Percentiles rank a stretch among this genome's conserved stretches.
phyloP scores from a whole-genome alignment of 2,888 invertebrate species.

The Halictus quadricinctus region DNA sequence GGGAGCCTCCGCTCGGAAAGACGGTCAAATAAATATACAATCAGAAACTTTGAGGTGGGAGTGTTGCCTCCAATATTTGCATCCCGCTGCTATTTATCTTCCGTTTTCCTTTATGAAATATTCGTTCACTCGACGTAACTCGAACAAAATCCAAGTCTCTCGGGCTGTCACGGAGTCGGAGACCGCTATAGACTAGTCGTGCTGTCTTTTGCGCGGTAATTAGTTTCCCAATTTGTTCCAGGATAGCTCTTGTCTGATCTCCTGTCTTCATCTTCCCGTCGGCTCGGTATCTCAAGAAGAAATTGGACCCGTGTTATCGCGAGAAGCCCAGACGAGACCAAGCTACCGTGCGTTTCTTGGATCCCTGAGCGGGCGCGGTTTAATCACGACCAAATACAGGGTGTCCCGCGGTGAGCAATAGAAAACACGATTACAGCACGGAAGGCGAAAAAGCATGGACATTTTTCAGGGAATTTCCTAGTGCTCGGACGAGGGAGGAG shows the following conservation, averaged over 20 bases:
- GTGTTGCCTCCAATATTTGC: conserved; percentile 34
- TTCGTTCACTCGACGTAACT: background rate
- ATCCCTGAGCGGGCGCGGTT: background rate
- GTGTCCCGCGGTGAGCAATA: conserved; percentile 12
- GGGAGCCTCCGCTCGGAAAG: background rate
- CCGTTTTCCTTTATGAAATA: conserved; percentile 48
- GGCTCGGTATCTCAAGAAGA: background rate
- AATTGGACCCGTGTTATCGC: background rate
- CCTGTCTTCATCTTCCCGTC: background rate
- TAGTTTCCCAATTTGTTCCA: conserved; percentile 4
- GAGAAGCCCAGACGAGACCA: background rate
- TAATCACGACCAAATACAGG: background rate
- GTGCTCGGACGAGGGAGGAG: background rate
- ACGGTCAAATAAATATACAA: conserved; percentile 66
- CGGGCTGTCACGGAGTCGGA: background rate
- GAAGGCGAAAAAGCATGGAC: background rate
- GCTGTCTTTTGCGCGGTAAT: background rate
- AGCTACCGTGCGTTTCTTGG: background rate
- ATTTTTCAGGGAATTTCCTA: conserved; percentile 33
- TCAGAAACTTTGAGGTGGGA: conserved; percentile 39
- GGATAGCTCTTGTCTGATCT: background rate
- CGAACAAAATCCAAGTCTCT: background rate
- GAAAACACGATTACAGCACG: conserved; percentile 31
- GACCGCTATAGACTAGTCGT: background rate
- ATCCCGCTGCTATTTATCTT: conserved; percentile 58